Base-by-base conservation (phyloP, 2,888 invertebrate species). In the Eueremaeus valkanovi region DNA sequence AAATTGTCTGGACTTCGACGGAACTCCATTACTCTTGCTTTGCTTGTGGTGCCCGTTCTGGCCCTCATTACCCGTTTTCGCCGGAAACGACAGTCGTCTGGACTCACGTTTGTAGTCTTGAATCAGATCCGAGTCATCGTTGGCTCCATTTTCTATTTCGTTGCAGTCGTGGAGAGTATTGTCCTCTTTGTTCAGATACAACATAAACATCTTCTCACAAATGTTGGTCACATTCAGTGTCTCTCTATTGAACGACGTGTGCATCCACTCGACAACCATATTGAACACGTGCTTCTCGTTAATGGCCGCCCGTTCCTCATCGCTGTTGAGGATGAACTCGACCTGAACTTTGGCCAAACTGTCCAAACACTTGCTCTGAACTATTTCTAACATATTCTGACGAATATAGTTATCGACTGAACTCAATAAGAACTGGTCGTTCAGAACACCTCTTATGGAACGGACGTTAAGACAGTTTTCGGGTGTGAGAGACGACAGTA, bases 91-190 rank as follows among this genome's bases (percentile, higher is more conserved):
- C 5, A 79, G 72, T 66, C 77, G 76, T n/a, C 77, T 77, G 3
- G 79, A 79, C 13, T 80, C 55, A 42, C 78, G 77, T 81, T 90
- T 89, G 84, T 92, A 92, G 84, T 91, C 90, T 82, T 89, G 89
- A 49, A 92, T 89, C 78, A 91, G 87, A 81, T 91, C 90, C 33
- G 90, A 90, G 83, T 91, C 89, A 77, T 88, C 89, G 76, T 87
- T 84, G 77, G 87, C 87, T 27, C 86, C 85, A 73, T 82, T 82
- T 9, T 90, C 90, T 81, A 92, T 85, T 81, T 90, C 90, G 77
- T 88, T 88, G 84, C 91, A 92, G 85, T 92, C 92, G 80, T 90
- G 90, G 79, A 92, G 86, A 49, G 88, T 88, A 82, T 92, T 91
- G 82, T 88, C 89, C 77, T 88, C 9, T 31, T 70, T 85, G 79